These are phyloP conservation scores for Panagrolaimus sp. DNA, from an alignment of 1,140 invertebrate genomes.

Conservation along the genomic window DNA sequence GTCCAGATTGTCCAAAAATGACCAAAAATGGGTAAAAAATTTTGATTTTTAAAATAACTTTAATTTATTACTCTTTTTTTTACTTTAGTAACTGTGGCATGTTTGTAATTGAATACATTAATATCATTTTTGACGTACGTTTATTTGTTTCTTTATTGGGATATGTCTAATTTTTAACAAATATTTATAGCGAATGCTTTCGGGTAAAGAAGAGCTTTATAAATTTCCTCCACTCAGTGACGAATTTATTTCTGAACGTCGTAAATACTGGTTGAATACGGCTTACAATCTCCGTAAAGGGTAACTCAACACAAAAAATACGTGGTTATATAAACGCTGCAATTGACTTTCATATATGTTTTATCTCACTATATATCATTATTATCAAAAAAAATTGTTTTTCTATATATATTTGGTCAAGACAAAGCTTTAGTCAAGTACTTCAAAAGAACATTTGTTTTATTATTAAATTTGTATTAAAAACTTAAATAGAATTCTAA, in stretches of 20 bases:
- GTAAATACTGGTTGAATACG: slow-evolving; percentile 11
- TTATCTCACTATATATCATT: background rate
- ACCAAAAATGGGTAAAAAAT: background rate
- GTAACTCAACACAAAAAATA: background rate
- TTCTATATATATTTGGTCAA: too few relatives aligned
- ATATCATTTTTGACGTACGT: background rate
- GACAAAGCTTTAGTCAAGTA: too few relatives aligned
- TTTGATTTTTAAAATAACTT: too few relatives aligned
- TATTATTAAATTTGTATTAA: background rate
- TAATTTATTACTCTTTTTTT: too few relatives aligned
- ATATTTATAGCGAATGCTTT: background rate
- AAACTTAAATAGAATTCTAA: too few relatives aligned
- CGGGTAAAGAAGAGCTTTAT: slow-evolving; percentile 5
- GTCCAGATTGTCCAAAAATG: slow-evolving; percentile 8
- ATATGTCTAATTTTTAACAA: background rate
- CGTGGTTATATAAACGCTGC: slow-evolving; percentile 7
- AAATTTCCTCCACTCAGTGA: background rate
- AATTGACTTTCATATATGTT: slow-evolving; percentile 14
- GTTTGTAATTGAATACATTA: slow-evolving; percentile 8
- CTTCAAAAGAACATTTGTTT: too few relatives aligned
- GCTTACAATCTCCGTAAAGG: background rate
- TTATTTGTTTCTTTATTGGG: background rate
- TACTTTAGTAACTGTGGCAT: background rate
- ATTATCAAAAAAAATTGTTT: too few relatives aligned
- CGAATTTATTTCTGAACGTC: background rate